phyloP scores from a whole-genome alignment of 1,140 invertebrate species.

The Whitmania pigra region DNA sequence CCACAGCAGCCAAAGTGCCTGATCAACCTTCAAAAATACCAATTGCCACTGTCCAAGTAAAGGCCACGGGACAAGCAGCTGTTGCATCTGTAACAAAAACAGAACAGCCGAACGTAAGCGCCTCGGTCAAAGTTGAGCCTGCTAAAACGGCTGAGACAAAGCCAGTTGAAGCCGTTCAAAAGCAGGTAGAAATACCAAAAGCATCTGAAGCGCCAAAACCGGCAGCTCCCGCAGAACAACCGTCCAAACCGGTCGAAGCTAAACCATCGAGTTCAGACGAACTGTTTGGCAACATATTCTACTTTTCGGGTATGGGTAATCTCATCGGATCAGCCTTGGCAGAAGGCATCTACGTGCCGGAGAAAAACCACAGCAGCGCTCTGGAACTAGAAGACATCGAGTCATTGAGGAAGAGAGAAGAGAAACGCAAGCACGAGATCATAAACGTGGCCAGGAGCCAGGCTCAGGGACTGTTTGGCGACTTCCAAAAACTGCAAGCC shows the following conservation, averaged over 20 bases:
- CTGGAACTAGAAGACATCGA: constrained; percentile 15
- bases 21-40: not conserved
- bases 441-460: constrained; percentile 18
- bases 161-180: not conserved
- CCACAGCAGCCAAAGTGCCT: not conserved
- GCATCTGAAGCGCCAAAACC: constrained; percentile 10
- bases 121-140: not conserved
- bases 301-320: constrained; percentile 25
- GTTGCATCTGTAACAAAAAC: no score
- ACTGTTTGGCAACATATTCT: constrained; percentile 22
- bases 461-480: constrained; percentile 16
- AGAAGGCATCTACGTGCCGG: constrained; percentile 23
- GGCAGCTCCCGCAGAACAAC: not conserved
- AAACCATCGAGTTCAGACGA: constrained; percentile 11
- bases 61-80: not conserved
- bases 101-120: no score
- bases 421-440: constrained; percentile 12
- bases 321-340: constrained; percentile 20
- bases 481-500: constrained; percentile 21
- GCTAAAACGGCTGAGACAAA: not conserved
- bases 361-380: constrained; percentile 13
- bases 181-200: not conserved
- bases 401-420: not conserved
- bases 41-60: not conserved
- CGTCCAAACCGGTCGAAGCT: not conserved